Evolutionary conservation across 2,797 vertebrate genomes (phyloP).

Genomic region (Hypotaenidia okinawae): DNA sequence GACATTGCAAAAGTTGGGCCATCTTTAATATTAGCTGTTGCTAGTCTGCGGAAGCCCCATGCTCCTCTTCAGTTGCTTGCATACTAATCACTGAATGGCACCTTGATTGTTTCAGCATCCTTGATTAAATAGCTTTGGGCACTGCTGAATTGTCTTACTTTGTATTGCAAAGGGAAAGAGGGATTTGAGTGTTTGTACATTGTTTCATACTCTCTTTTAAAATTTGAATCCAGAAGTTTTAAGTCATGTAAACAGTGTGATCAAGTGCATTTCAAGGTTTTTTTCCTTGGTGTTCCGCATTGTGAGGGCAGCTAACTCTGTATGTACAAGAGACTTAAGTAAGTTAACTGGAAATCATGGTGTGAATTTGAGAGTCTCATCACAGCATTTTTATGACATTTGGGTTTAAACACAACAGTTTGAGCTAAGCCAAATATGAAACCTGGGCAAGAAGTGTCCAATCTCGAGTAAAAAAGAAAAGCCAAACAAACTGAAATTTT

Average conservation of each 20-base stretch:
- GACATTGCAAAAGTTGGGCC: neutral
- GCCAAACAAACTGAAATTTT: neutral
- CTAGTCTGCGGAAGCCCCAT: neutral
- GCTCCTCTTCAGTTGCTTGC: neutral
- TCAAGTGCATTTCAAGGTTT: neutral
- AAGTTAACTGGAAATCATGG: neutral
- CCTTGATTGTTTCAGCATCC: neutral
- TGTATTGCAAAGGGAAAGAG: neutral
- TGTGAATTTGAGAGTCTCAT: neutral
- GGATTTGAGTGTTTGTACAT: neutral
- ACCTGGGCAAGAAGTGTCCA: neutral
- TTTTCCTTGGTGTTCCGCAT: neutral
- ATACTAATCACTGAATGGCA: neutral
- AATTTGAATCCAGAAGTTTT: neutral
- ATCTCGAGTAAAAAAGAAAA: neutral
- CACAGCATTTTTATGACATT: neutral
- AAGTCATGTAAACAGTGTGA: neutral
- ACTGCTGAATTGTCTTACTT: neutral
- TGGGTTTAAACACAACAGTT: neutral
- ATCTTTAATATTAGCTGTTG: neutral
- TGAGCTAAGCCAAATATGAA: neutral
- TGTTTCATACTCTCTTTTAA: neutral
- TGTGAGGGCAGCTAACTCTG: neutral
- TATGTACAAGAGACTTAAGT: neutral
- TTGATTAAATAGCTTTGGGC: constrained; percentile 5